A percentile compares a stretch with the other conserved stretches of the same genome.
These are phyloP conservation scores for Festucalex cinctus DNA, from an alignment of 2,113 vertebrate genomes.

Conservation along the genomic window DNA sequence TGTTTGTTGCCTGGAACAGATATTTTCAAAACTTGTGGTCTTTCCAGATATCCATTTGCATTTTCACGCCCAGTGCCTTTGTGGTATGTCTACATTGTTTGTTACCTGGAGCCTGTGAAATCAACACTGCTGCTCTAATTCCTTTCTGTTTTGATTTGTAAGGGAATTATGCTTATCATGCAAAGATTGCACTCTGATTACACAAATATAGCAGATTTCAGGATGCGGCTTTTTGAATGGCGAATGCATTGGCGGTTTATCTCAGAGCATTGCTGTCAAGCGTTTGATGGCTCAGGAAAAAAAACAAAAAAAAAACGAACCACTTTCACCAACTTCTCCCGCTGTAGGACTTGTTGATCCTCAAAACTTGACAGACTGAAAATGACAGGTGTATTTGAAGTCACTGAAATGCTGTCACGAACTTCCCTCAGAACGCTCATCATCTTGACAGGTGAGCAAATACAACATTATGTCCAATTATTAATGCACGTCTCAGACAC, in stretches of 20 bases:
- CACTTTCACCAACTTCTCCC: conserved; percentile 2
- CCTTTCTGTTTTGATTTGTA: conserved; percentile 16
- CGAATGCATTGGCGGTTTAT: conserved; percentile 8
- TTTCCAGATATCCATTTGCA: not conserved
- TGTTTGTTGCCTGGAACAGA: not conserved
- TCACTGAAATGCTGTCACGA: conserved; percentile 18
- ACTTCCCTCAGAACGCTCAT: conserved; percentile 21
- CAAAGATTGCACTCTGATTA: conserved; percentile 14
- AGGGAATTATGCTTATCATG: conserved; percentile 17
- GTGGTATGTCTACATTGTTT: not conserved
- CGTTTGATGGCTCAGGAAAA: not conserved
- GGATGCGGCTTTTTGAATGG: not conserved
- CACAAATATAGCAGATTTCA: conserved; percentile 11
- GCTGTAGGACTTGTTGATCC: conserved; percentile 12
- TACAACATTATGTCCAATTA: conserved; percentile 23
- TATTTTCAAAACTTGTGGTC: not conserved
- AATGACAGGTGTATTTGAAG: conserved; percentile 33
- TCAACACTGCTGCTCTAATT: not conserved
- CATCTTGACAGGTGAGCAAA: conserved; percentile 38
- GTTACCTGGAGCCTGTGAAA: conserved; percentile 1
- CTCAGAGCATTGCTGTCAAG: conserved; percentile 1
- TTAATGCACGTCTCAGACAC: conserved; percentile 14
- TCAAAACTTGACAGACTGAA: conserved; percentile 12
- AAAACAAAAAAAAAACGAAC: not conserved
- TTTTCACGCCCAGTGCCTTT: too few species aligned